Evolutionary conservation across 2,888 invertebrate species (phyloP), one percentile per base, ranked within the genome.

Genomic region (Urechis unicinctus): DNA sequence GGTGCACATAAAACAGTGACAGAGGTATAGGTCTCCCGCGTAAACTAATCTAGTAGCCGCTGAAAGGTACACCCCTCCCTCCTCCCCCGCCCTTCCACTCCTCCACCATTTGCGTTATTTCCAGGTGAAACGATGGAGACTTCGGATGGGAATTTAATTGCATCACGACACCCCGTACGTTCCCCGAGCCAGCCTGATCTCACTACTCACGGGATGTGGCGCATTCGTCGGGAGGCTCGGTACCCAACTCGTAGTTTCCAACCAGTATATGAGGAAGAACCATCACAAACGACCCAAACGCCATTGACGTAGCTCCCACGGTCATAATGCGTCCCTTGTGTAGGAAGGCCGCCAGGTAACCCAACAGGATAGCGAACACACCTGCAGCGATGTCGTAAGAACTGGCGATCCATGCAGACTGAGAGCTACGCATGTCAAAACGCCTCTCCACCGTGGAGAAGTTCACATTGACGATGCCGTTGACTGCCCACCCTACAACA

Each of bases 381-480:
- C 41, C 41, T 36, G 41, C 9, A 9, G 13, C 9, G 41, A 36
- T 13, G 41, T 13, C 9, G 13, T 36, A 36, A 13, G 13, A 13
- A 36, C 9, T 36, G 41, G 41, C 68, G 47, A 71, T 64, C 52
- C 69, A 62, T 24, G 70, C 69, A 24, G 71, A 67, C 6, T 63
- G 62, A 42, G 70, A 67, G 58, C 72, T 72, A 31, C 68, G 62
- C 42, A 73, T 61, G 52, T 66, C 65, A 54, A 70, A 74, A 3
- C 73, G 63, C 44, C 72, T 58, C 59, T 74, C 74, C 4, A 70
- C 61, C 26, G 70, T 64, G 6, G 73, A 66, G 5, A 70, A 68
- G 59, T 71, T 72, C 1, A 73, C 72, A 57, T 73, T 73, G 64
- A 71, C 71, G 26, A 74, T 66, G 3, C 74, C 74, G 61, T 73